These are phyloP conservation scores for Alouatta caraya DNA, from an alignment of 2,797 vertebrate species.

Conservation along the genomic window DNA sequence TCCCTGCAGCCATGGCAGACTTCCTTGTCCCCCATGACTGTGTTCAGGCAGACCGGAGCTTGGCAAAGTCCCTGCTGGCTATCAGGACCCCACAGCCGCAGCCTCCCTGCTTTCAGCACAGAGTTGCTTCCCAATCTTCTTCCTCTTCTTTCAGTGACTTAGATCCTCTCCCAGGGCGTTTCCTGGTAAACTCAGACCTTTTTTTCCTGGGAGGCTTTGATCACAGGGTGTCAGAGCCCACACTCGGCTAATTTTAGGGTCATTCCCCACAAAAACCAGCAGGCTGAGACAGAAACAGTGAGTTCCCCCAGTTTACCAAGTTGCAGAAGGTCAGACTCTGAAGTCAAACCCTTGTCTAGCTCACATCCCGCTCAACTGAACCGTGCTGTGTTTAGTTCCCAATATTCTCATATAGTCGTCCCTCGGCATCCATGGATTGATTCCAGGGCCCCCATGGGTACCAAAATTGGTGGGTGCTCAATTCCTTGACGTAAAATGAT, in stretches of 20 bases:
- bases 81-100: background rate
- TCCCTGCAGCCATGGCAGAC: background rate
- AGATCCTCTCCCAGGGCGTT: background rate
- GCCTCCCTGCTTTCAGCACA: background rate
- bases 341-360: background rate
- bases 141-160: background rate
- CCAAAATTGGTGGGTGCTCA: background rate
- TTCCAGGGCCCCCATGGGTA: background rate
- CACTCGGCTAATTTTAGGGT: background rate
- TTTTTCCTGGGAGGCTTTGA: background rate
- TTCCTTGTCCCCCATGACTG: background rate
- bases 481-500: background rate
- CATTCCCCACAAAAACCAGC: no score
- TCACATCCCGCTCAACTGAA: background rate
- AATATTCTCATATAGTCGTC: background rate
- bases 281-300: background rate
- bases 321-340: background rate
- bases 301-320: background rate
- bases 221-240: background rate
- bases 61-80: background rate
- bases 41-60: background rate
- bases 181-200: background rate
- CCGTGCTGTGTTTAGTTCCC: background rate
- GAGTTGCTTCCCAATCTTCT: background rate
- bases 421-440: background rate